Percentiles rank a stretch among this genome's conserved stretches.
These are phyloP conservation scores for Exephanes ischioxanthus DNA, from an alignment of 2,888 invertebrate species.

Conservation along the genomic window DNA sequence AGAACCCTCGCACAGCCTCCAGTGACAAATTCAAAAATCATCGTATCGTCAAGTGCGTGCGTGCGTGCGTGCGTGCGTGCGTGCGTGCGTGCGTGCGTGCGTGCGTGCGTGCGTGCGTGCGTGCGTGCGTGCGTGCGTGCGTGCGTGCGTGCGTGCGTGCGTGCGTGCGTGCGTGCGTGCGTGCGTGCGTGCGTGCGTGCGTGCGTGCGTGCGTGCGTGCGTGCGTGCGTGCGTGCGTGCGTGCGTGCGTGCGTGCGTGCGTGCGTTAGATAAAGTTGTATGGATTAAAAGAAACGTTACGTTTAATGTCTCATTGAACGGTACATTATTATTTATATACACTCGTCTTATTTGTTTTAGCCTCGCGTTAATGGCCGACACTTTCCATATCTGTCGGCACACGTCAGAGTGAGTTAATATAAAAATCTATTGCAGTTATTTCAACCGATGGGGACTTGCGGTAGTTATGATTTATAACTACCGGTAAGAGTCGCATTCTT, in stretches of 20 bases:
- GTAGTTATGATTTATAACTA: slow-evolving; percentile 1
- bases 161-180: not conserved
- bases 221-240: not conserved
- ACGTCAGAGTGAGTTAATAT: slow-evolving; percentile 36
- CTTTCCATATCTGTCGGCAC: slow-evolving; percentile 60
- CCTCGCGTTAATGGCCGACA: slow-evolving; percentile 56
- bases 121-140: not conserved
- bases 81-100: no score
- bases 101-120: no score
- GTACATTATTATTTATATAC: slow-evolving; percentile 18
- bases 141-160: not conserved
- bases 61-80: no score
- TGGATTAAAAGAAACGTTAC: slow-evolving; percentile 19
- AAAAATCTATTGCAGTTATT: slow-evolving; percentile 36
- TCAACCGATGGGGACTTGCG: slow-evolving; percentile 10
- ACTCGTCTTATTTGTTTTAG: slow-evolving; percentile 62
- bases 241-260: not conserved
- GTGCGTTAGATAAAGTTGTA: slow-evolving; percentile 3
- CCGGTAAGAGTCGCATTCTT: not conserved
- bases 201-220: not conserved
- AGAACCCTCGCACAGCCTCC: slow-evolving; percentile 30
- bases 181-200: not conserved
- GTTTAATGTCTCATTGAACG: slow-evolving; percentile 35
- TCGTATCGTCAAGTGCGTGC: slow-evolving; percentile 2
- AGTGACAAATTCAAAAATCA: slow-evolving; percentile 56